Percentiles rank a stretch among this genome's conserved stretches.
Evolutionary conservation across 2,797 vertebrate species (phyloP).

Genomic region (Notoglanidium macrostoma): DNA sequence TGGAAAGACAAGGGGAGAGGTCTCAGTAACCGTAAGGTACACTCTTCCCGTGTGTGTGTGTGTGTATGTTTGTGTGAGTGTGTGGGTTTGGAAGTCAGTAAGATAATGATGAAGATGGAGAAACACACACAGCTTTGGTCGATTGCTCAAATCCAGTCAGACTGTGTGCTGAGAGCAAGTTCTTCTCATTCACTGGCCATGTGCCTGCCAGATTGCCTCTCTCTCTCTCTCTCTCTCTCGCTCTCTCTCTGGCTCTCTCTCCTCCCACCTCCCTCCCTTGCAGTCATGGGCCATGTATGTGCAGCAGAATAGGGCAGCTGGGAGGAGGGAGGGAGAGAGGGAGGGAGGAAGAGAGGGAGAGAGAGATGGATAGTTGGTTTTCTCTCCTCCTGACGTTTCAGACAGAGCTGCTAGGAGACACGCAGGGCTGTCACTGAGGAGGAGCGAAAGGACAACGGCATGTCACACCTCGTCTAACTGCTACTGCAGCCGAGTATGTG

Average conservation of each 20-base stretch:
- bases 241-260: conserved; percentile 61
- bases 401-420: conserved; percentile 42
- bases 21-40: conserved; percentile 66
- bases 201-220: conserved; percentile 73
- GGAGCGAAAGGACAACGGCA: conserved; percentile 29
- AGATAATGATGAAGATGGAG: conserved; percentile 34
- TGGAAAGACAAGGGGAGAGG: conserved; percentile 78
- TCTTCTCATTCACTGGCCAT: conserved; percentile 82
- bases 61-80: conserved; percentile 37
- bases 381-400: conserved; percentile 43
- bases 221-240: conserved; percentile 62
- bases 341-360: conserved; percentile 46
- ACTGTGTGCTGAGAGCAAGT: conserved; percentile 67
- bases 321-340: conserved; percentile 65
- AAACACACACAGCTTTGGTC: conserved; percentile 58
- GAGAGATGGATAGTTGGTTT: conserved; percentile 53
- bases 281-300: conserved; percentile 82
- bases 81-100: conserved; percentile 33
- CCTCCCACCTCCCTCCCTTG: conserved; percentile 73
- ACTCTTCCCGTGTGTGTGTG: conserved; percentile 53
- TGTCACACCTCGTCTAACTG: conserved; percentile 42
- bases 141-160: conserved; percentile 73
- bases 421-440: conserved; percentile 33
- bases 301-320: conserved; percentile 80
- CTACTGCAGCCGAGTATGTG: conserved; percentile 3